Evolutionary conservation across 2,797 vertebrate genomes (phyloP), one percentile per base, ranked within the genome.

Genomic region (Trichosurus vulpecula): DNA sequence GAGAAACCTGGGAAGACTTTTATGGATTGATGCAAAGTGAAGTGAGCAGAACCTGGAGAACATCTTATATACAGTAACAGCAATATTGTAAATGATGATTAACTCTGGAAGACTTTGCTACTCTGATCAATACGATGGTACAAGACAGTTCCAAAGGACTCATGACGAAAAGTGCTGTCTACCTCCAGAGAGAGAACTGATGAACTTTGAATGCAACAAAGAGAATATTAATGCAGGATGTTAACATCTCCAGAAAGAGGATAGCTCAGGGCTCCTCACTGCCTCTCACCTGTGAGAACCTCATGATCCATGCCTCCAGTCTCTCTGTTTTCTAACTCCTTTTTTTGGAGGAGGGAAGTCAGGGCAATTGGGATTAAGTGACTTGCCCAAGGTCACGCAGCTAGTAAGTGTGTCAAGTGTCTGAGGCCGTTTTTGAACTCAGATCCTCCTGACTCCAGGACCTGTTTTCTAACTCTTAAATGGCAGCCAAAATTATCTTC

Each of bases 201-300:
- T 47, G 22, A 81, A 47, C 19, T 81, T n/a, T 25, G n/a, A 81
- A 81, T 25, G 30, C 19, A 47, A 81, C 8, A 25, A 10, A 41
- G 58, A 90, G 94, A 87, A 92, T 51, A 92, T 93, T 95, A 95
- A 91, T 14, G 5, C 54, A 3, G 90, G 0, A n/a, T 25, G 29
- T 95, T 66, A 94, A 94, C 91, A 94, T 96, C 92, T 90, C 16
- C 0, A 25, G 55, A 51, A 57, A 74, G 91, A n/a, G 55, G 91
- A 90, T 53, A 54, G 52, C 47, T 52, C 2, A 22, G 91, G 41
- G 41, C 0, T 27, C 25, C 22, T 87, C 41, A 11, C 8, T 51
- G 22, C 41, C 41, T 29, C 74, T 29, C 10, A 51, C 13, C 25
- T 41, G n/a, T 81, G 10, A 81, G n/a, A 81, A 47, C 19, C 19